These are phyloP conservation scores for Lycocorax pyrrhopterus DNA, from an alignment of 2,113 vertebrate species.

Conservation along the genomic window DNA sequence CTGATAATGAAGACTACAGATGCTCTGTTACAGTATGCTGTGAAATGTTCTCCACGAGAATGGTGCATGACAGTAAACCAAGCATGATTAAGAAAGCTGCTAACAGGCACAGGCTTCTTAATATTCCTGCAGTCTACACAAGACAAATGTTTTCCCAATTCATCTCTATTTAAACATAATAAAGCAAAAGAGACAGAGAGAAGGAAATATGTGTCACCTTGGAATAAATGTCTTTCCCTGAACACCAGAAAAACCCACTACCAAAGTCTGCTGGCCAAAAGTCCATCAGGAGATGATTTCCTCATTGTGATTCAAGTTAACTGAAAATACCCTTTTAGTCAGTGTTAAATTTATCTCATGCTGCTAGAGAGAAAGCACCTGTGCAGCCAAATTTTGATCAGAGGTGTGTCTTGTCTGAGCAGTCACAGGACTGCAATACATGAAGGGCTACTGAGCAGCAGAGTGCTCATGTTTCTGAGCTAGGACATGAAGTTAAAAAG, in stretches of 20 bases:
- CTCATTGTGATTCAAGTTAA: not conserved
- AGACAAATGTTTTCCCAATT: conserved; percentile 32
- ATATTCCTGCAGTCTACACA: not conserved
- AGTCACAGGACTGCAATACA: not conserved
- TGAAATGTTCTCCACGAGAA: not conserved
- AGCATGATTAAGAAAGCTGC: not conserved
- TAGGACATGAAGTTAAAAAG: not conserved
- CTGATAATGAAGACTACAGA: not conserved
- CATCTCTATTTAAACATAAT: conserved; percentile 15
- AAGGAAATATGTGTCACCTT: not conserved
- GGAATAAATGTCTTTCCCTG: not conserved
- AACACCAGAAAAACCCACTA: not conserved
- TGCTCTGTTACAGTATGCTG: not conserved
- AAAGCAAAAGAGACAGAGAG: not conserved
- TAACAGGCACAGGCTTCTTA: not conserved
- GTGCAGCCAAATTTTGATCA: not conserved
- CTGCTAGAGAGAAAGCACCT: not conserved
- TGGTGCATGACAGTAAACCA: not conserved
- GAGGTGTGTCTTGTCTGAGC: not conserved
- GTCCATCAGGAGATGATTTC: not conserved
- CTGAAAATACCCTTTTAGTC: not conserved
- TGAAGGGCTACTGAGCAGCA: not conserved
- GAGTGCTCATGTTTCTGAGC: not conserved
- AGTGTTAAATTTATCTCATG: not conserved
- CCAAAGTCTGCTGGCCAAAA: not conserved